Evolutionary conservation across 2,797 vertebrate species (phyloP), one percentile per base, ranked within the genome.

Genomic region (Thunnus albacares): DNA sequence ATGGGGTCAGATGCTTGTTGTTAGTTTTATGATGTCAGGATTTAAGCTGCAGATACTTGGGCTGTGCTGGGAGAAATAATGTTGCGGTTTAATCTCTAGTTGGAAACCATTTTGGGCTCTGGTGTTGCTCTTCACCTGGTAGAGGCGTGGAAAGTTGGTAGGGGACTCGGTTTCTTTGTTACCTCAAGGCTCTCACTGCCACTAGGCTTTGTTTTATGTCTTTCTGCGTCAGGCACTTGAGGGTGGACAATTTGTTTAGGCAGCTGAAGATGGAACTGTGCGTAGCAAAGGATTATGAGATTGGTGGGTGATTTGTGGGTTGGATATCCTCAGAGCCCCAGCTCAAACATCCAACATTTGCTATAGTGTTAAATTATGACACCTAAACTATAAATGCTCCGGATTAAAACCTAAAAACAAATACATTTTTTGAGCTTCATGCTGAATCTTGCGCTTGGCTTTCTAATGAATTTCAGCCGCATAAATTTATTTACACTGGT

Each of bases 201-300:
- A 92, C 83, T 81, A 77, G 76, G 62, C 77, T 83, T 79, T 88
- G 91, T 89, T 95, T 94, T 94, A 93, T 91, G 89, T 91, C 89
- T 92, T 83, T 83, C 72, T 85, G 70, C 79, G 5, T 86, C 70
- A 82, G 89, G 89, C 93, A 92, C 94, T 94, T 93, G 85, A 93
- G 78, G 83, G 76, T 75, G 88, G 92, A 92, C 92, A 89, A 89
- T 93, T 93, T 94, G 92, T 95, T 95, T 94, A 92, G 92, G 92
- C 90, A 89, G 91, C 90, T 92, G 89, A 95, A 94, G 94, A 94
- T 94, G 90, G 87, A 94, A 85, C 89, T 81, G 88, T 79, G 79
- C 84, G 10, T 80, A 71, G 85, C 82, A 80, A 82, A 89, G 93
- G 93, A 95, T 96, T 95, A 95, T 95, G 93, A 94, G 93, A 92